A percentile compares a stretch with the other conserved stretches of the same genome.
These are phyloP conservation scores for Sebastes cheni DNA, from an alignment of 2,797 vertebrate species.

Conservation along the genomic window DNA sequence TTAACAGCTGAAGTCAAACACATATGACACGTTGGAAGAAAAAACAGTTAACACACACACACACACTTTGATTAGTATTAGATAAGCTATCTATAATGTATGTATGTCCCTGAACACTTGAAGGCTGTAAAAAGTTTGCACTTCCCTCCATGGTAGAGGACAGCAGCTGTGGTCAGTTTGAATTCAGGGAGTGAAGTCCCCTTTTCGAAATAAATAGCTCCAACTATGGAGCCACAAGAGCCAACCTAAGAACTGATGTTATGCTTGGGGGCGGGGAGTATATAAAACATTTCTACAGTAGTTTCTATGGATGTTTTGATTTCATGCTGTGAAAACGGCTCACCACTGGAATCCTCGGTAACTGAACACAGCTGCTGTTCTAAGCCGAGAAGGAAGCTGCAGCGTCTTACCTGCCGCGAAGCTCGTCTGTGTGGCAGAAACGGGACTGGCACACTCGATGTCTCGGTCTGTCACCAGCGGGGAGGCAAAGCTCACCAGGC, in stretches of 20 bases:
- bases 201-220: too few species aligned
- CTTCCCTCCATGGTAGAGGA: background rate
- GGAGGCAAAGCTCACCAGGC: slow-evolving; percentile 96
- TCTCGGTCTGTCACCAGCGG: slow-evolving; percentile 95
- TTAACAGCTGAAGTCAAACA: slow-evolving; percentile 85
- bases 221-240: background rate
- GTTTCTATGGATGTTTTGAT: background rate
- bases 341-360: background rate
- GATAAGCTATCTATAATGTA: background rate
- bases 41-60: background rate
- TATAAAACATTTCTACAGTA: background rate
- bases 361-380: background rate
- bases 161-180: background rate
- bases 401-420: slow-evolving; percentile 93
- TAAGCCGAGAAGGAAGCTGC: background rate
- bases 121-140: too few species aligned
- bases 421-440: slow-evolving; percentile 86
- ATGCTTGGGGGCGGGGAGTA: too few species aligned
- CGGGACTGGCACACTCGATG: slow-evolving; percentile 92
- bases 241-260: background rate
- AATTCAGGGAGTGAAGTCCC: too few species aligned
- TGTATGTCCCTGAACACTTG: too few species aligned
- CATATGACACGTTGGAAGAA: background rate
- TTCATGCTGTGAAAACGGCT: background rate
- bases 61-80: background rate